These are phyloP conservation scores for Glyphotaelius pellucidus DNA, from an alignment of 2,888 invertebrate genomes.

Conservation along the genomic window DNA sequence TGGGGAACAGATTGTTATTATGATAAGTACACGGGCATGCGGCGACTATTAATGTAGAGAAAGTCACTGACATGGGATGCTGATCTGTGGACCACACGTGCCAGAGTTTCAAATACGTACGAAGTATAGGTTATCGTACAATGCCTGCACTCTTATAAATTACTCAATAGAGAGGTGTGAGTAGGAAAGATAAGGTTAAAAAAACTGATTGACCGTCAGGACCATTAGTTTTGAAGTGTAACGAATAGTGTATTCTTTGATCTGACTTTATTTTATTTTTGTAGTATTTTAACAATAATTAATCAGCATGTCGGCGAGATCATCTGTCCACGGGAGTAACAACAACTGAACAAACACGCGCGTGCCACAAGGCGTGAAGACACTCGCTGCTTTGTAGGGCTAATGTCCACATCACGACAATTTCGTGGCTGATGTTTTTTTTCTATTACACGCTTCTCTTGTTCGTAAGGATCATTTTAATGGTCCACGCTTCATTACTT, in stretches of 20 bases:
- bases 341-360: slow-evolving; percentile 46
- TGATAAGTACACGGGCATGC: slow-evolving; percentile 34
- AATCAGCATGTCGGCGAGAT: slow-evolving; percentile 7
- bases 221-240: not conserved
- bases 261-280: slow-evolving; percentile 1
- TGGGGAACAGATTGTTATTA: slow-evolving; percentile 43
- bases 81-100: slow-evolving; percentile 23
- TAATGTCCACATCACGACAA: slow-evolving; percentile 50
- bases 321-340: slow-evolving; percentile 18
- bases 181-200: not conserved
- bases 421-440: slow-evolving; percentile 18
- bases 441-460: slow-evolving; percentile 2
- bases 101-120: not conserved
- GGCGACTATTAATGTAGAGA: slow-evolving; percentile 31
- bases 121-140: not conserved
- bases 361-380: slow-evolving; percentile 50
- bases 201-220: not conserved
- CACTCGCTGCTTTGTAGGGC: slow-evolving; percentile 13
- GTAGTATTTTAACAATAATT: slow-evolving; percentile 25
- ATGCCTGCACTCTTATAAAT: not conserved
- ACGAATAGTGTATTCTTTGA: not conserved
- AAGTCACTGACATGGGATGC: slow-evolving; percentile 49
- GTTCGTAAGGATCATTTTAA: not conserved
- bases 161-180: not conserved
- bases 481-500: not conserved